Base-by-base conservation (phyloP, 2,888 invertebrate species). In the Eristalinus sepulchralis region DNA sequence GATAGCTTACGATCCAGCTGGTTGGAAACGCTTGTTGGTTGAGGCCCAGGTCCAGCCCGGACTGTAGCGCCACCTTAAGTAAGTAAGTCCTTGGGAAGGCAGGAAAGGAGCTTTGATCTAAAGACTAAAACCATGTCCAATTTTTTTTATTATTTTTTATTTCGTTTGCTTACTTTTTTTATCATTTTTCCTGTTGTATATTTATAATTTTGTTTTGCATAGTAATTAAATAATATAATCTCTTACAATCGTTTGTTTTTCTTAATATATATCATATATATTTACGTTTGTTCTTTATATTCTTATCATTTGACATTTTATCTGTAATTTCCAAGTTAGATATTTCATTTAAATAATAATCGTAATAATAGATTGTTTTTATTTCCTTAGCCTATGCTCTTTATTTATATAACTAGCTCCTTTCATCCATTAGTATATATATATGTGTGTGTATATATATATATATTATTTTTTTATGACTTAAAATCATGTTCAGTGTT, bases 221-320 rank as follows among this genome's bases (percentile, higher is more conserved):
- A 82, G 64, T 88, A 88, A 86, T 87, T 84, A 80, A 86, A 86
- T 86, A 75, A 86, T 86, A 75, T 86, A 83, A 79, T 86, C 86
- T 86, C 78, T 83, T 82, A 75, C 39, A 73, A 78, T 86, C 82
- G 62, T n/a, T n/a, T n/a, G 27, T 27, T 66, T 86, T 64, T 60
- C 77, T 82, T 80, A 83, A 63, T 81, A 83, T 63, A 75, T 87
- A 87, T 71, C 81, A 83, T 67, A 75, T 86, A 87, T 71, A 84
- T 72, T 73, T 82, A 85, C 63, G 76, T 82, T 73, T 73, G 22
- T 27, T 66, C 31, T 67, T 36, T 68, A 8, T n/a, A 64, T 68
- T 57, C 39, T 17, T 47, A 17, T 47, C 47, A 47, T 47, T 47
- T 47, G 47, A 47, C 17, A 47, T 62, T 67, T 59, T 75, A 59